Evolutionary conservation across 2,888 invertebrate genomes (phyloP).

Genomic region (Zaprionus obscuricornis): DNA sequence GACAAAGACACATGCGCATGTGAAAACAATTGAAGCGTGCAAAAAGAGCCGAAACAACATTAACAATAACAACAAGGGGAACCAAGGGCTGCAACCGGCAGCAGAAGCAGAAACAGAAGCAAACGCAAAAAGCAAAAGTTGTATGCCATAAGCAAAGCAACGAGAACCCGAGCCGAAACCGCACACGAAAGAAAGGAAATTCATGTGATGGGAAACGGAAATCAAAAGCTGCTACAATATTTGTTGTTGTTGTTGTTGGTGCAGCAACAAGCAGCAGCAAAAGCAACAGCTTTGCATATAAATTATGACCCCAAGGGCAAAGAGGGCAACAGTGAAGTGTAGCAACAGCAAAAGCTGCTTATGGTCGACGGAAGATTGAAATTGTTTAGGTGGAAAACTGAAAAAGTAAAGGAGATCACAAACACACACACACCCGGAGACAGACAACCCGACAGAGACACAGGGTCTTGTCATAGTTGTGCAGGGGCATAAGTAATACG

Average conservation of each 20-base stretch:
- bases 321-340: slow-evolving; percentile 39
- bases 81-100: slow-evolving; percentile 15
- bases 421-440: too few relatives aligned
- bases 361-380: slow-evolving; percentile 61
- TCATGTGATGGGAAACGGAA: slow-evolving; percentile 80
- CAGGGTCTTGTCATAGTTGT: slow-evolving; percentile 3
- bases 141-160: slow-evolving; percentile 44
- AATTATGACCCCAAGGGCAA: slow-evolving; percentile 61
- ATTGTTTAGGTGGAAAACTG: slow-evolving; percentile 65
- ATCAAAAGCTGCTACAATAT: slow-evolving; percentile 77
- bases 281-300: slow-evolving; percentile 70
- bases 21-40: slow-evolving; percentile 78
- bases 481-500: slow-evolving; percentile 43
- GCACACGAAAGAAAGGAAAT: slow-evolving; percentile 69
- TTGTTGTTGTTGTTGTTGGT: slow-evolving; percentile 43
- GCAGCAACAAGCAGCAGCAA: slow-evolving; percentile 9
- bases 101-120: slow-evolving; percentile 13
- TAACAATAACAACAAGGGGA: slow-evolving; percentile 15
- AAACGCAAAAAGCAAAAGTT: slow-evolving; percentile 68
- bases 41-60: slow-evolving; percentile 49
- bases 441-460: too few relatives aligned
- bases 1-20: slow-evolving; percentile 65
- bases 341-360: slow-evolving; percentile 73
- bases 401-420: slow-evolving; percentile 36
- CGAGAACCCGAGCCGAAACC: slow-evolving; percentile 53